Conservation (phyloP, 2,113 vertebrate genomes). For the Xiphophorus maculatus region DNA sequence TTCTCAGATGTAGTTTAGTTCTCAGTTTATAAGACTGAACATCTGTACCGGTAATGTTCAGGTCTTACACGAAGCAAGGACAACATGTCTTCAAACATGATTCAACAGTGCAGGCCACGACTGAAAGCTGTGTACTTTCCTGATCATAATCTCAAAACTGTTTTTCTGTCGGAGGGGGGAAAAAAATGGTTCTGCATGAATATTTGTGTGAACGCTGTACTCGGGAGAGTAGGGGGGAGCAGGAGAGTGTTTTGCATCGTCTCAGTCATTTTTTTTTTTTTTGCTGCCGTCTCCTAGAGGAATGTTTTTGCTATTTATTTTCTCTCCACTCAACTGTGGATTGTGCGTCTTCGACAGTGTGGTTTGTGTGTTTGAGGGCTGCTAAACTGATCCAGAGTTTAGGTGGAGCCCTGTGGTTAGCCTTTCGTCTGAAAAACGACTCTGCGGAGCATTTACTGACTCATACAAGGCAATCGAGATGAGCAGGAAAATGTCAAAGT, state of each 20-base stretch:
- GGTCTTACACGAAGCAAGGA: neutral
- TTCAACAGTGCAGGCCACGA: neutral
- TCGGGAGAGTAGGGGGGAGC: no score
- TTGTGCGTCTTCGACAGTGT: slow-evolving; percentile 42
- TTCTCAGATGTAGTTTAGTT: neutral
- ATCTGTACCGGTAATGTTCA: neutral
- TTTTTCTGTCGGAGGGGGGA: neutral
- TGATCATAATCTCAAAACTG: neutral
- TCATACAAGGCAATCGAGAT: slow-evolving; percentile 51
- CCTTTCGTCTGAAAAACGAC: slow-evolving; percentile 48
- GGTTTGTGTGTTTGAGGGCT: slow-evolving; percentile 55
- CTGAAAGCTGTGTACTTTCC: slow-evolving; percentile 2
- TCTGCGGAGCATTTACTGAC: slow-evolving; percentile 54
- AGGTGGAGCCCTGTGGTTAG: slow-evolving; percentile 75
- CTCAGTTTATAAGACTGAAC: neutral
- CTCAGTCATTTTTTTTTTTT: slow-evolving; percentile 33
- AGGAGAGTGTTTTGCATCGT: slow-evolving; percentile 28
- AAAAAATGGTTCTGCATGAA: slow-evolving; percentile 7
- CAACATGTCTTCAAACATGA: slow-evolving; percentile 5
- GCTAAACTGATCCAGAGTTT: slow-evolving; percentile 70
- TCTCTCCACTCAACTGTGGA: slow-evolving; percentile 36
- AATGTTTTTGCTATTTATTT: slow-evolving; percentile 49
- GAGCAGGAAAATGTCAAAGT: slow-evolving; percentile 31
- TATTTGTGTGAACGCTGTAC: slow-evolving; percentile 18
- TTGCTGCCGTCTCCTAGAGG: slow-evolving; percentile 17